phyloP scores from a whole-genome alignment of 2,888 invertebrate species.

The Petrophora chlorosata region DNA sequence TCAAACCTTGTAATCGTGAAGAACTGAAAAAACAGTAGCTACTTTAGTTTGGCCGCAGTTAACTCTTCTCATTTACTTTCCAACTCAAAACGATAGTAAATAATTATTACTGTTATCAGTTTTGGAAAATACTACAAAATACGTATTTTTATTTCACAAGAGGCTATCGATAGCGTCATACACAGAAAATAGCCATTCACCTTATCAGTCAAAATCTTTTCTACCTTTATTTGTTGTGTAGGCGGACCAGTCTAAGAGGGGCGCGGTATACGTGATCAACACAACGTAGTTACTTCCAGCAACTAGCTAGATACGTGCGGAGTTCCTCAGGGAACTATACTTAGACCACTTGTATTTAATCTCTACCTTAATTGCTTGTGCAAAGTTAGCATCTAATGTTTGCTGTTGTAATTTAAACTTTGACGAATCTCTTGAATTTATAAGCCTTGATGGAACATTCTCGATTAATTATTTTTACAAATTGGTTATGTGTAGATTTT shows the following conservation, averaged over 20 bases:
- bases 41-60: no score
- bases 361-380: slow-evolving; percentile 7
- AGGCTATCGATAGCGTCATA: background rate
- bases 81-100: no score
- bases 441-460: slow-evolving; percentile 4
- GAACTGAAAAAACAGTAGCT: no score
- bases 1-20: no score
- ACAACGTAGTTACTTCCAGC: slow-evolving; percentile 13
- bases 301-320: background rate
- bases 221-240: background rate
- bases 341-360: slow-evolving; percentile 9
- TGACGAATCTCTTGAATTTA: background rate
- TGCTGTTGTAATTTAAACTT: slow-evolving; percentile 1
- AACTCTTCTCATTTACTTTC: no score
- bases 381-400: slow-evolving; percentile 13
- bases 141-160: no score
- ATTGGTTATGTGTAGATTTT: background rate
- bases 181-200: no score
- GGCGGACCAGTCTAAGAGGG: slow-evolving; percentile 6
- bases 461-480: background rate
- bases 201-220: no score
- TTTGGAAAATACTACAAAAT: no score
- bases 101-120: no score
- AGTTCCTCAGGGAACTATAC: slow-evolving; percentile 9
- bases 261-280: slow-evolving; percentile 18